Conservation (phyloP, 2,797 vertebrate genomes). For the Coendou prehensilis region DNA sequence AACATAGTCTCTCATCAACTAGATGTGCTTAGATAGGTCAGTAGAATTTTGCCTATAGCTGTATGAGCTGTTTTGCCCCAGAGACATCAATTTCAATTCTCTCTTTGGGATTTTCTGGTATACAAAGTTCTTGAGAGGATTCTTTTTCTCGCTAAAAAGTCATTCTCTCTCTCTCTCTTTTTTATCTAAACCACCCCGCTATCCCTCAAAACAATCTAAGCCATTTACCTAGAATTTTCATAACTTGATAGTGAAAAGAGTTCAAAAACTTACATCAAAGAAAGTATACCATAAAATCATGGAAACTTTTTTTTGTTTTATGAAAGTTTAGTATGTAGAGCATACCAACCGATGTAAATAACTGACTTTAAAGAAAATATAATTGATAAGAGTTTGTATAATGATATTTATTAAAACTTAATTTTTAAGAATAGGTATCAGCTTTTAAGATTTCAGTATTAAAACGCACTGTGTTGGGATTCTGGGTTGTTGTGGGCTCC, state of each 20-base stretch:
- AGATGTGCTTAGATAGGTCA: conserved; percentile 68
- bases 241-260: conserved; percentile 46
- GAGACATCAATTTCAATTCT: conserved; percentile 78
- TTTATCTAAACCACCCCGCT: conserved; percentile 3
- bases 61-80: conserved; percentile 69
- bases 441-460: conserved; percentile 32
- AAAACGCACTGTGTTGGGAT: not conserved
- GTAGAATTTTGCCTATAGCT: conserved; percentile 74
- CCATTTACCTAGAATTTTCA: conserved; percentile 58
- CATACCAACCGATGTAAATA: not conserved
- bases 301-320: conserved; percentile 52
- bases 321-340: conserved; percentile 53
- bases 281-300: conserved; percentile 62
- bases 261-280: conserved; percentile 48
- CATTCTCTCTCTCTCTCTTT: not conserved
- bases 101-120: conserved; percentile 63
- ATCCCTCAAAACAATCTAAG: conserved; percentile 33
- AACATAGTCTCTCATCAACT: conserved; percentile 75
- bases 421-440: conserved; percentile 8
- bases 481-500: not conserved
- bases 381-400: not conserved
- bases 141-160: conserved; percentile 74
- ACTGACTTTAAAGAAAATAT: conserved; percentile 19
- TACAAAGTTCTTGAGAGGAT: conserved; percentile 70
- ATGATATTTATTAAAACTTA: conserved; percentile 47